Base-by-base conservation (phyloP, 2,888 invertebrate species). In the Auanema sp. region DNA sequence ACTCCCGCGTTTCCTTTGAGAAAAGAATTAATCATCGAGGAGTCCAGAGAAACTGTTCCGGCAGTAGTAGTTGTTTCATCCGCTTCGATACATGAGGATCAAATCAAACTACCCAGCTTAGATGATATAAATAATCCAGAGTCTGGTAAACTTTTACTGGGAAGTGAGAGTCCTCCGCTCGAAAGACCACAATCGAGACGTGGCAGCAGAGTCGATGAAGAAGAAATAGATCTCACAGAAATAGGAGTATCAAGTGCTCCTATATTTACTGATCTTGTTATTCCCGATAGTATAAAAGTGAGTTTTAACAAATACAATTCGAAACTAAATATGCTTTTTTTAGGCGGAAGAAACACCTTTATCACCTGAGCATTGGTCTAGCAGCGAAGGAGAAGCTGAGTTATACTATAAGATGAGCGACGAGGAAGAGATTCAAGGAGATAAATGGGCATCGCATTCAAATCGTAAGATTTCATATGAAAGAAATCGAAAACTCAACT, bases 131-230 rank as follows among this genome's bases (percentile, higher is more conserved):
- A 4, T 6, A 6, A n/a, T 23, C 24, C 24, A 18, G 43, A 54
- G 16, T n/a, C 51, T 1, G 33, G 6, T 8, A 60, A 55, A 44
- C 53, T 43, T 0, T 43, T 55, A 11, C 53, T 63, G n/a, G 52
- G 72, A 50, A 64, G 69, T 14, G 66, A 66, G 1, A 69, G 72
- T 53, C 71, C 69, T 10, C 67, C 71, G 1, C 63, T 70, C 41
- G 74, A 72, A 12, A 62, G 81, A 21, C 81, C 81, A 0, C 62
- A 73, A 12, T 80, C 80, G 6, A 65, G 81, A 55, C 64, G 81
- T 41, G 81, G 81, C 25, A 79, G 79, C 52, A 54, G 79, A 52
- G 70, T 75, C 1, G 76, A 76, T 64, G 76, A 76, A 52, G 56
- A 50, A 52, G 74, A 71, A 40, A 63, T 76, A 23, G 74, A 74